Evolutionary conservation across 2,113 vertebrate genomes (phyloP), one percentile per base, ranked within the genome.

Genomic region (Syngnathoides biaculeatus): DNA sequence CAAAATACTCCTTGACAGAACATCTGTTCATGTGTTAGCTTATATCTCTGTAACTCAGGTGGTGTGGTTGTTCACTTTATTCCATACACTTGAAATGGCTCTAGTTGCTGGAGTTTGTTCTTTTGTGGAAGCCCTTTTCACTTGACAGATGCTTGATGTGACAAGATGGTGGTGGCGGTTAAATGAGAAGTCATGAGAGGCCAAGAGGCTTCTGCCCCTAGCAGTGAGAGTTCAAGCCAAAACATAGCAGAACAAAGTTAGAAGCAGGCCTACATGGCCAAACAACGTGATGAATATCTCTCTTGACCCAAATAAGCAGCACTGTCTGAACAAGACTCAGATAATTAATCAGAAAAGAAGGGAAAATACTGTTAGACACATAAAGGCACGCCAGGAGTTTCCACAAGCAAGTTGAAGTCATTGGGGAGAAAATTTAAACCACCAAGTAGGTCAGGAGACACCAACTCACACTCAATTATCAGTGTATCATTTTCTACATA

Each of bases 111-210:
- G 59, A 38, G 30, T 58, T 65, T 42, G 39, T 24, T 39, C 20
- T 39, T 39, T n/a, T 20, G 39, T 45, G 56, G 12, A 47, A 6
- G n/a, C 0, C n/a, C 65, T 68, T 30, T 42, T 64, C 38, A 48
- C 63, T 45, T 47, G 22, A 61, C 63, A 42, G 39, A 50, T 62
- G 30, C 60, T 61, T 43, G 20, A 55, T 40, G 64, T 68, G 70
- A 40, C 19, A 15, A 61, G 40, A 40, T 56, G 4, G 35, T 48
- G 38, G 26, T 24, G 17, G 35, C 4, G 15, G 39, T 38, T 67
- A 43, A 66, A 58, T 45, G 39, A 70, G 38, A 67, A 70, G 35
- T 71, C 26, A 52, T 27, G 20, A 19, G 60, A 5, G 47, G 43
- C 47, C 40, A 52, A 57, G 40, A 52, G 48, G 57, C 13, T 43